phyloP scores from a whole-genome alignment of 1,140 invertebrate genomes.

The Bombus breviceps region DNA sequence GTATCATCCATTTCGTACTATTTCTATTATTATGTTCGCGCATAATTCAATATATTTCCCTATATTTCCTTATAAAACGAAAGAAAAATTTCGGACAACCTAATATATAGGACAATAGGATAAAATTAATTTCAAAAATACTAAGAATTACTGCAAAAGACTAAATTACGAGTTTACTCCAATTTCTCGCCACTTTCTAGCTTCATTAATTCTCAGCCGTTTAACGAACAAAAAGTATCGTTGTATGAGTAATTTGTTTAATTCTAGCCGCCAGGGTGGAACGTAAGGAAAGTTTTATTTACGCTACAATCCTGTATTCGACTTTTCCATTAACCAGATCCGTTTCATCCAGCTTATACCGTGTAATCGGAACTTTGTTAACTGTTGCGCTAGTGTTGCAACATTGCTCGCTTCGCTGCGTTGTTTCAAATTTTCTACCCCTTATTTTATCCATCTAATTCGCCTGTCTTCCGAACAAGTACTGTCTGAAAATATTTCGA shows the following conservation, averaged over 20 bases:
- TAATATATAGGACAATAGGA: too few relatives aligned
- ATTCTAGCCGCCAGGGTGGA: background rate
- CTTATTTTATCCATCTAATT: background rate
- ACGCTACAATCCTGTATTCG: background rate
- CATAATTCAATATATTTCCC: too few relatives aligned
- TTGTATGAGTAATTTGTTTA: slow-evolving; percentile 11
- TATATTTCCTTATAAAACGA: too few relatives aligned
- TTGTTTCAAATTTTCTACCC: background rate
- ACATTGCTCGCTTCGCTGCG: background rate
- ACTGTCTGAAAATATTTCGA: too few relatives aligned
- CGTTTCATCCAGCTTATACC: background rate
- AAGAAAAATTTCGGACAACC: too few relatives aligned
- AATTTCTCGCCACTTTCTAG: background rate
- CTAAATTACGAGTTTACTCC: too few relatives aligned
- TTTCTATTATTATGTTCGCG: too few relatives aligned
- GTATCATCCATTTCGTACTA: too few relatives aligned
- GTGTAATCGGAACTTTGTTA: slow-evolving; percentile 30
- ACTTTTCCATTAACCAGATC: slow-evolving; percentile 15
- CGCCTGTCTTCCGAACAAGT: background rate
- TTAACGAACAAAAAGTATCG: background rate
- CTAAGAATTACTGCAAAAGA: too few relatives aligned
- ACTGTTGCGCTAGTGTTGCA: background rate
- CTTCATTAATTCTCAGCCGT: background rate
- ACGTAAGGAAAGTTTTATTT: slow-evolving; percentile 31
- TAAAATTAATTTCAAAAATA: too few relatives aligned